These are phyloP conservation scores for Punctoribates punctum DNA, from an alignment of 2,888 invertebrate species.

Conservation along the genomic window DNA sequence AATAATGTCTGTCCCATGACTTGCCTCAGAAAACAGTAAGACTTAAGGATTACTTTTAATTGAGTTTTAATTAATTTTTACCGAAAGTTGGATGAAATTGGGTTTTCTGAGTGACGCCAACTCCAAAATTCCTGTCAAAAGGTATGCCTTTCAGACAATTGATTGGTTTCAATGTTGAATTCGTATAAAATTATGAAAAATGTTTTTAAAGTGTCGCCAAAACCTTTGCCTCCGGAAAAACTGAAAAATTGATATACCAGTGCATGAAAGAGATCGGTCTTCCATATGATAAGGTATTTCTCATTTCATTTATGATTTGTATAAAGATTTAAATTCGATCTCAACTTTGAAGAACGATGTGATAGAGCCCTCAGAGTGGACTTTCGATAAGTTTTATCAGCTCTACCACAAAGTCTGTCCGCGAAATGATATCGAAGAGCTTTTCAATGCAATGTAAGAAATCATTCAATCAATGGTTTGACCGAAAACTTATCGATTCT, in stretches of 20 bases:
- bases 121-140: constrained; percentile 90
- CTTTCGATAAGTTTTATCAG: constrained; percentile 97
- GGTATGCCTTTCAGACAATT: neutral
- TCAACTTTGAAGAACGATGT: constrained; percentile 68
- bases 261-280: constrained; percentile 88
- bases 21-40: constrained; percentile 98
- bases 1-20: constrained; percentile 93
- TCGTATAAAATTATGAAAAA: neutral
- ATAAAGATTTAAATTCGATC: neutral
- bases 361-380: constrained; percentile 89
- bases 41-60: constrained; percentile 51
- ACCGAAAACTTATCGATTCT: neutral
- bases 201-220: constrained; percentile 68
- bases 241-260: constrained; percentile 96
- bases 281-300: constrained; percentile 77
- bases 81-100: constrained; percentile 91
- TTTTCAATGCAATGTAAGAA: constrained; percentile 89
- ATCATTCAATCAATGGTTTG: constrained; percentile 50
- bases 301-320: neutral
- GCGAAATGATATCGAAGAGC: constrained; percentile 94
- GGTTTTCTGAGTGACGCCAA: constrained; percentile 88
- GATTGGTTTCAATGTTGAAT: neutral
- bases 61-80: constrained; percentile 51
- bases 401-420: constrained; percentile 99
- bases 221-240: constrained; percentile 99